Percentiles rank a stretch among this genome's conserved stretches.
Conservation (phyloP, 2,113 vertebrate species). For the Megaceryle maxima region DNA sequence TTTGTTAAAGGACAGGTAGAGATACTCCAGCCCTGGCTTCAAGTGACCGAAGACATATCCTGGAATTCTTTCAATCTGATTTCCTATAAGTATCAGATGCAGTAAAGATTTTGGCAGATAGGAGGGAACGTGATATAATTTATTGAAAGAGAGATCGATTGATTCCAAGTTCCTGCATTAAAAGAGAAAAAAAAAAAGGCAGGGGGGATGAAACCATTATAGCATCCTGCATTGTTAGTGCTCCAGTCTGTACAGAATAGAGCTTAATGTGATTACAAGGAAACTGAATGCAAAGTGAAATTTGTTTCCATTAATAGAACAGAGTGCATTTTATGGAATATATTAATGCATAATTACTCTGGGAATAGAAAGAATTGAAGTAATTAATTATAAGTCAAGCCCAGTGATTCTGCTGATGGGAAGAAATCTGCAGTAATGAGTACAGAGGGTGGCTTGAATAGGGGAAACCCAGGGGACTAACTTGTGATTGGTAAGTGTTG, state of each 20-base stretch:
- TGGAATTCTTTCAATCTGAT: slow-evolving; percentile 94
- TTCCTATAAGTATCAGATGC: slow-evolving; percentile 90
- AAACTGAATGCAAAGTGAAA: background rate
- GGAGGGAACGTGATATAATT: slow-evolving; percentile 92
- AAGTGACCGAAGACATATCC: slow-evolving; percentile 96
- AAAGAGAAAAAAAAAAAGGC: background rate
- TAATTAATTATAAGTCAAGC: background rate
- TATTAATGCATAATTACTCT: background rate
- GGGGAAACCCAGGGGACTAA: background rate
- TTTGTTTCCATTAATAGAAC: background rate
- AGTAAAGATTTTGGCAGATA: slow-evolving; percentile 91
- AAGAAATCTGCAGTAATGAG: background rate
- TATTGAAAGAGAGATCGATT: slow-evolving; percentile 93
- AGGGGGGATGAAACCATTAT: background rate
- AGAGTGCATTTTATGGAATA: background rate
- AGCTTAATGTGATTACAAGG: background rate
- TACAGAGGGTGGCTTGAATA: background rate
- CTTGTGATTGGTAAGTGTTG: background rate
- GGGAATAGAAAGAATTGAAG: background rate
- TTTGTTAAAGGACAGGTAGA: slow-evolving; percentile 95
- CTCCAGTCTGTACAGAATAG: background rate
- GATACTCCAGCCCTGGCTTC: slow-evolving; percentile 91
- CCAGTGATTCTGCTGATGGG: background rate
- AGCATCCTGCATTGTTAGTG: background rate
- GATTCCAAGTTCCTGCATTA: slow-evolving; percentile 90